These are phyloP conservation scores for cat (Felis catus) DNA, from an alignment of 2,113 vertebrate genomes.

Conservation along the genomic window DNA sequence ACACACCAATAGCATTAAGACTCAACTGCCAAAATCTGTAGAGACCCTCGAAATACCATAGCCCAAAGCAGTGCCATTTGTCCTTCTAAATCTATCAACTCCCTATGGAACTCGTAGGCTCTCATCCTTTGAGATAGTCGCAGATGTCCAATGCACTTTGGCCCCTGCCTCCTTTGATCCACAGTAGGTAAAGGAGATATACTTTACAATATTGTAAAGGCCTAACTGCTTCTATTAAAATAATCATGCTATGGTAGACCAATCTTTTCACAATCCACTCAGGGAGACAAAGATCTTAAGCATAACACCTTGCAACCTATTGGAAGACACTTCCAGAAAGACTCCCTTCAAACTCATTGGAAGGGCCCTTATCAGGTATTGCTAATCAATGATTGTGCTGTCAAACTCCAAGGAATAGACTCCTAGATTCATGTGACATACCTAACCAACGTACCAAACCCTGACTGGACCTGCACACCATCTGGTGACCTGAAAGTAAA, in stretches of 20 bases:
- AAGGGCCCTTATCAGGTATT: neutral
- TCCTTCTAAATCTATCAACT: neutral
- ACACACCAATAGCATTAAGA: neutral
- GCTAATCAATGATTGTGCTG: neutral
- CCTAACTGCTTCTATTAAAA: neutral
- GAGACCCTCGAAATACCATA: neutral
- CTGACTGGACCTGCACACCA: neutral
- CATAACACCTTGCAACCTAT: neutral
- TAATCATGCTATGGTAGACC: neutral
- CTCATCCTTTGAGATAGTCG: neutral
- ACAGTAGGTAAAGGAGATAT: neutral
- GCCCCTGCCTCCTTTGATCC: neutral
- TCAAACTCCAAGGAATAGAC: neutral
- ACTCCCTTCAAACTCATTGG: neutral
- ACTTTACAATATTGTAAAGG: neutral
- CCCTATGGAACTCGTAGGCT: neutral
- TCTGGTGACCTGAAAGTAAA: neutral
- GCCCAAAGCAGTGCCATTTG: neutral
- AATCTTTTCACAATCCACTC: neutral
- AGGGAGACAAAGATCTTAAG: neutral
- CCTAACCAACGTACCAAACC: neutral
- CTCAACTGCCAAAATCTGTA: neutral
- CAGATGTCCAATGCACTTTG: neutral
- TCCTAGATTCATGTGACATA: neutral
- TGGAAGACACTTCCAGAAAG: neutral